phyloP scores from a whole-genome alignment of 2,797 vertebrate species.

The Schizopygopsis malacanthus region DNA sequence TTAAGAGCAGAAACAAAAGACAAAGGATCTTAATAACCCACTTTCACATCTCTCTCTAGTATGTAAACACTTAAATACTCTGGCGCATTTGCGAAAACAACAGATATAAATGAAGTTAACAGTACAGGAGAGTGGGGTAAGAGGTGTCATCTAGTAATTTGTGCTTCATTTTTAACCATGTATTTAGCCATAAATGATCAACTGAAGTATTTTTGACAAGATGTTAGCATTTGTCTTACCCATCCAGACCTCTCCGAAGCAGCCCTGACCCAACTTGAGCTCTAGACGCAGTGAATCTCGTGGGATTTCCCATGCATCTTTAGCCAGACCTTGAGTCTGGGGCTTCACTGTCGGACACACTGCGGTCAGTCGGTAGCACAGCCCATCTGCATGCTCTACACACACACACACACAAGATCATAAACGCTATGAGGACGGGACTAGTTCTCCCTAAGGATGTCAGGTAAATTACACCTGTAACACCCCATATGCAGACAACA shows the following conservation, averaged over 20 bases:
- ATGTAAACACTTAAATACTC: background rate
- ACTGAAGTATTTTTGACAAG: background rate
- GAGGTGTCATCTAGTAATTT: background rate
- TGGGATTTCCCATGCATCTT: slow-evolving; percentile 98
- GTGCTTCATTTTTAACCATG: background rate
- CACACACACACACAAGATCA: slow-evolving; percentile 21
- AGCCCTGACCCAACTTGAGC: slow-evolving; percentile 96
- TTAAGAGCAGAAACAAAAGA: slow-evolving; percentile 71
- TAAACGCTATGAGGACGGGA: background rate
- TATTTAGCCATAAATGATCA: background rate
- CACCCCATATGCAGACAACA: background rate
- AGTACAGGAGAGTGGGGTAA: background rate
- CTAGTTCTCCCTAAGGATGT: background rate
- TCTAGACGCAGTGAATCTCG: slow-evolving; percentile 94
- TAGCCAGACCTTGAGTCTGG: slow-evolving; percentile 96
- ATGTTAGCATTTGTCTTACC: slow-evolving; percentile 81
- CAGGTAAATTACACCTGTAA: background rate
- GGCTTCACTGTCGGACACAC: slow-evolving; percentile 98
- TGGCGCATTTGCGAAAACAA: background rate
- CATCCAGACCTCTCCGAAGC: slow-evolving; percentile 99
- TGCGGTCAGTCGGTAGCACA: slow-evolving; percentile 93
- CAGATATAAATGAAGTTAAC: background rate
- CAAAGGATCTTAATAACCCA: slow-evolving; percentile 5
- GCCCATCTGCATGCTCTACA: slow-evolving; percentile 92
- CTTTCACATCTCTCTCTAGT: background rate